Conservation (phyloP, 2,113 vertebrate species). For the Trematocara zebra region DNA sequence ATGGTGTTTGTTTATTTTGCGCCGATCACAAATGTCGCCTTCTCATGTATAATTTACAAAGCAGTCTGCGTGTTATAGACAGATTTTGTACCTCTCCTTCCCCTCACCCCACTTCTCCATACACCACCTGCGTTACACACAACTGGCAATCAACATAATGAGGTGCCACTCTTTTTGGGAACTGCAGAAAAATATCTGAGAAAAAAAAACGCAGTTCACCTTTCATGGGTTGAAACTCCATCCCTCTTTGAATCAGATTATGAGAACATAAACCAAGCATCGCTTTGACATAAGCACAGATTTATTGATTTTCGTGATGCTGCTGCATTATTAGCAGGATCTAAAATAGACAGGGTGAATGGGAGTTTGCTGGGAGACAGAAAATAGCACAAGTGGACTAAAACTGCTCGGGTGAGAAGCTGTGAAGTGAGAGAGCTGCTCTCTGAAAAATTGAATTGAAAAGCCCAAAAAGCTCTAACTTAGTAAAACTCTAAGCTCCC, state of each 20-base stretch:
- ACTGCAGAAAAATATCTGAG: constrained; percentile 16
- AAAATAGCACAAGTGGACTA: constrained; percentile 24
- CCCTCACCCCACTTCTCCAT: not conserved
- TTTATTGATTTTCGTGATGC: constrained; percentile 26
- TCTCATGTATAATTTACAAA: constrained; percentile 22
- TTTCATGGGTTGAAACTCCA: not conserved
- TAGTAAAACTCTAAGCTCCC: not conserved
- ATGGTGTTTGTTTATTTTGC: not conserved
- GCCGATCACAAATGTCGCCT: constrained; percentile 17
- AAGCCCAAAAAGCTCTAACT: constrained; percentile 20
- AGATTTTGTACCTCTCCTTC: not conserved
- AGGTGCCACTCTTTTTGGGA: constrained; percentile 29
- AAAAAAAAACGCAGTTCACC: not conserved
- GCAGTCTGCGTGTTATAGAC: not conserved
- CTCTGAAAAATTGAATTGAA: not conserved
- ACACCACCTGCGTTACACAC: not conserved
- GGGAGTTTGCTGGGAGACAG: constrained; percentile 8
- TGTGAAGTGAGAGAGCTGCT: not conserved
- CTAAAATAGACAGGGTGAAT: constrained; percentile 39
- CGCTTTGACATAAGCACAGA: not conserved
- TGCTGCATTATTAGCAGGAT: constrained; percentile 28
- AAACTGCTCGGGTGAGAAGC: not conserved
- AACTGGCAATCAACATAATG: constrained; percentile 33
- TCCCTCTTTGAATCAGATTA: constrained; percentile 8
- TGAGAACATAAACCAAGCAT: not conserved